Conservation (phyloP, 35 echinoderm and acorn worm species). For the Lytechinus pictus region DNA sequence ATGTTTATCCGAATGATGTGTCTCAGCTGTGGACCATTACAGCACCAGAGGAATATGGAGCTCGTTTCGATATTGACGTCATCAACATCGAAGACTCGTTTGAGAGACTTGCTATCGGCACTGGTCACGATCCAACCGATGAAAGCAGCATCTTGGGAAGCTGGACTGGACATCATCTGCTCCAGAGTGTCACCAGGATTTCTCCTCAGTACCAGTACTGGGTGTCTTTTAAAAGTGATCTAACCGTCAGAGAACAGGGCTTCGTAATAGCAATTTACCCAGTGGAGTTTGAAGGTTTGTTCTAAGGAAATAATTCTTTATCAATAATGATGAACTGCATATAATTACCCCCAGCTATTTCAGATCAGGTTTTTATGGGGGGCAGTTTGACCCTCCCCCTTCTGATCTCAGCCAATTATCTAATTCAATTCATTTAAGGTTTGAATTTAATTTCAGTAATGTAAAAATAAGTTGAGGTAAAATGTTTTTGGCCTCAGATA, state of each 20-base stretch:
- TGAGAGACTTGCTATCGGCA: slow-evolving; percentile 14
- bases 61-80: neutral
- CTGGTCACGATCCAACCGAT: slow-evolving; percentile 33
- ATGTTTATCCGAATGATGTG: neutral
- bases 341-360: no score
- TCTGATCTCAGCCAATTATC: no score
- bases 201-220: neutral
- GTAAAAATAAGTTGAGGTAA: no score
- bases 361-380: no score
- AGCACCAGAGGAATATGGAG: neutral
- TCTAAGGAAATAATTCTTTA: neutral
- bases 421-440: no score
- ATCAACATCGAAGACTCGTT: neutral
- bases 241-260: neutral
- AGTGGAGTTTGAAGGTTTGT: neutral
- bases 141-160: neutral
- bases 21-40: slow-evolving; percentile 17
- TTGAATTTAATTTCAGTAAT: no score
- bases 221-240: neutral
- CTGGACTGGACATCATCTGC: neutral
- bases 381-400: no score
- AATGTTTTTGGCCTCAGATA: no score
- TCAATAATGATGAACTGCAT: no score
- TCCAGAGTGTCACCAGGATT: neutral
- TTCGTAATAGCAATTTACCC: neutral